Conservation (phyloP, 2,888 invertebrate genomes). For the Hydropsyche betteni region DNA sequence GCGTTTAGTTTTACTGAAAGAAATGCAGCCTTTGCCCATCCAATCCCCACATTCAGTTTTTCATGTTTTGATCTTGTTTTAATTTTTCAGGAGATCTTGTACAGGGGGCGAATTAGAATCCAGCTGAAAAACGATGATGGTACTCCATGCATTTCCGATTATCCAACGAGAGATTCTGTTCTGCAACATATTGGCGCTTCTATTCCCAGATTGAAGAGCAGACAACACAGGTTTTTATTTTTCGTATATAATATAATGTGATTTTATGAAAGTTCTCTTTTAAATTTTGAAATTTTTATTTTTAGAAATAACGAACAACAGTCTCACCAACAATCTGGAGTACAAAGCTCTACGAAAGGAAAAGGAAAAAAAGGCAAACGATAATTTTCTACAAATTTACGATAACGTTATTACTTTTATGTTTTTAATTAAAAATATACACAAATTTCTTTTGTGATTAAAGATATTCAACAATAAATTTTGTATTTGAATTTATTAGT, state of each 20-base stretch:
- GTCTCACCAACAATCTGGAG: slow-evolving; percentile 55
- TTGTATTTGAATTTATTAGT: too few relatives aligned
- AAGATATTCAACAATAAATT: too few relatives aligned
- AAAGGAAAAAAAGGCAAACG: slow-evolving; percentile 66
- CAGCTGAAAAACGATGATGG: slow-evolving; percentile 94
- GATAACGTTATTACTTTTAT: background rate
- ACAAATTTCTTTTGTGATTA: background rate
- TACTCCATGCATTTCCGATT: slow-evolving; percentile 73
- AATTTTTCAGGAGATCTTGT: slow-evolving; percentile 74
- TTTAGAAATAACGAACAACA: slow-evolving; percentile 63
- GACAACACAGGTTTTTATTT: slow-evolving; percentile 68
- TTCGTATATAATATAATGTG: slow-evolving; percentile 52
- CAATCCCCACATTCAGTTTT: too few relatives aligned
- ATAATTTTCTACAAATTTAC: slow-evolving; percentile 54
- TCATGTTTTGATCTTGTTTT: background rate
- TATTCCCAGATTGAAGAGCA: slow-evolving; percentile 90
- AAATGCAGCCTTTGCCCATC: too few relatives aligned
- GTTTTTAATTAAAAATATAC: slow-evolving; percentile 1
- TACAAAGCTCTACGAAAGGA: slow-evolving; percentile 59
- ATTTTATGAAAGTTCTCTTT: background rate
- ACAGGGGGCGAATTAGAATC: slow-evolving; percentile 89
- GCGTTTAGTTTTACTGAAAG: too few relatives aligned
- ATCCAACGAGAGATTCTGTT: slow-evolving; percentile 79
- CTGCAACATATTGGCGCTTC: slow-evolving; percentile 81
- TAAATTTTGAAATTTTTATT: background rate